Percentiles rank a stretch among this genome's conserved stretches.
phyloP scores from a whole-genome alignment of 2,797 vertebrate genomes.

The Sebastes matsubarae region DNA sequence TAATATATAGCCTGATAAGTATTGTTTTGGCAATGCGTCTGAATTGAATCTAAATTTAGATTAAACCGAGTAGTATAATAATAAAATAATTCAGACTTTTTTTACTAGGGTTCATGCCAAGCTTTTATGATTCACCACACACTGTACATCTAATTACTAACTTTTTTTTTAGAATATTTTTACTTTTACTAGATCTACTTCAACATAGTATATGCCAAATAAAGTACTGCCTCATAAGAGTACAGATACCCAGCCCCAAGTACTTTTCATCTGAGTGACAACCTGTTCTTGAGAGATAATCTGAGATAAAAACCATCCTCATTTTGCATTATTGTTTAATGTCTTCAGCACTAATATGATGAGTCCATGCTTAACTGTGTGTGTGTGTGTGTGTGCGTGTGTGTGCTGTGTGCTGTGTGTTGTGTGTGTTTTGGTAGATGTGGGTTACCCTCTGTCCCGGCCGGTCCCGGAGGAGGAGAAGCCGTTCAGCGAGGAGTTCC shows the following conservation, averaged over 20 bases:
- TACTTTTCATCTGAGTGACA: background rate
- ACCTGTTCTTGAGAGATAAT: background rate
- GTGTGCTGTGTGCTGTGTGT: background rate
- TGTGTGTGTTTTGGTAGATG: conserved; percentile 48
- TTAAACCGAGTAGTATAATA: too few relatives aligned
- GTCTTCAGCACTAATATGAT: background rate
- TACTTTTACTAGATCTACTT: background rate
- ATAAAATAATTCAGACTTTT: background rate
- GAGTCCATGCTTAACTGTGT: background rate
- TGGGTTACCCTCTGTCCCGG: conserved; percentile 72
- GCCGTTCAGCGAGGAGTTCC: conserved; percentile 89
- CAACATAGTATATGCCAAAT: background rate
- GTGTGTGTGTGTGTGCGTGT: background rate
- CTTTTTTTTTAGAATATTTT: background rate
- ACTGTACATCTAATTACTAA: too few relatives aligned
- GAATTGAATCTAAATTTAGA: background rate
- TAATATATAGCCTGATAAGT: background rate
- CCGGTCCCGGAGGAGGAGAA: conserved; percentile 84
- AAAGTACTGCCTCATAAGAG: background rate
- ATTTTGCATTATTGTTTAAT: background rate
- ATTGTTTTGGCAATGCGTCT: background rate
- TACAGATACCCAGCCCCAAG: conserved; percentile 37
- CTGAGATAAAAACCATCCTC: background rate
- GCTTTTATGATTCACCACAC: background rate
- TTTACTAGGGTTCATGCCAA: background rate